These are phyloP conservation scores for Hyperoplus lanceolatus DNA, from an alignment of 2,797 vertebrate genomes.

Conservation along the genomic window DNA sequence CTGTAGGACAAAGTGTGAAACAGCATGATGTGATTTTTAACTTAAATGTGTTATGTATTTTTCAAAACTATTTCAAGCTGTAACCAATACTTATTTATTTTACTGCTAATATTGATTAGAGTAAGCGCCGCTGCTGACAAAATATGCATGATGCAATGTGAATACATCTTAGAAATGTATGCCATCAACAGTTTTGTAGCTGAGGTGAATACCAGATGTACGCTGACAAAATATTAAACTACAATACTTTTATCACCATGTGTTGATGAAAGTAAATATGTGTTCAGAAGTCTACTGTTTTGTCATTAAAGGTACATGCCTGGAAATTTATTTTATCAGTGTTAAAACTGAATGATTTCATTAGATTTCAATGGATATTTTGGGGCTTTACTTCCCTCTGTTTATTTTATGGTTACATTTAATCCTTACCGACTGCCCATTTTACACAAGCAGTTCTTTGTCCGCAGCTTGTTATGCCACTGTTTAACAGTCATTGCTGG, in stretches of 20 bases:
- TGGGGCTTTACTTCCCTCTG: too few species aligned
- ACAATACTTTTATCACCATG: too few species aligned
- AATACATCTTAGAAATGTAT: constrained; percentile 36
- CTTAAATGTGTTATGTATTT: constrained; percentile 41
- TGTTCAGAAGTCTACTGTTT: too few species aligned
- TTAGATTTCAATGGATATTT: not conserved
- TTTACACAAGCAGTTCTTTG: not conserved
- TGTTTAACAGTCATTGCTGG: too few species aligned
- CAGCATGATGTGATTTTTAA: constrained; percentile 40
- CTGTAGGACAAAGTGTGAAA: constrained; percentile 38
- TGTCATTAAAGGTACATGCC: too few species aligned
- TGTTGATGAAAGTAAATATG: not conserved
- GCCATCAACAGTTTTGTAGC: too few species aligned
- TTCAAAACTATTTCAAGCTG: constrained; percentile 25
- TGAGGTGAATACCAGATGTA: too few species aligned
- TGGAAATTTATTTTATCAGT: too few species aligned
- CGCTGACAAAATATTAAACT: too few species aligned
- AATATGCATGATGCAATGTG: constrained; percentile 53
- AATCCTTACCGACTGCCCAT: not conserved
- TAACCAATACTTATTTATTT: constrained; percentile 70
- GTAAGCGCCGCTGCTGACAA: constrained; percentile 50
- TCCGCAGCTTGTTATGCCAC: too few species aligned
- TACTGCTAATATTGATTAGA: constrained; percentile 29
- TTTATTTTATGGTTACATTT: not conserved
- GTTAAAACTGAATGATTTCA: too few species aligned